Evolutionary conservation across 2,797 vertebrate genomes (phyloP).

Genomic region (Arrhamphus sclerolepis): DNA sequence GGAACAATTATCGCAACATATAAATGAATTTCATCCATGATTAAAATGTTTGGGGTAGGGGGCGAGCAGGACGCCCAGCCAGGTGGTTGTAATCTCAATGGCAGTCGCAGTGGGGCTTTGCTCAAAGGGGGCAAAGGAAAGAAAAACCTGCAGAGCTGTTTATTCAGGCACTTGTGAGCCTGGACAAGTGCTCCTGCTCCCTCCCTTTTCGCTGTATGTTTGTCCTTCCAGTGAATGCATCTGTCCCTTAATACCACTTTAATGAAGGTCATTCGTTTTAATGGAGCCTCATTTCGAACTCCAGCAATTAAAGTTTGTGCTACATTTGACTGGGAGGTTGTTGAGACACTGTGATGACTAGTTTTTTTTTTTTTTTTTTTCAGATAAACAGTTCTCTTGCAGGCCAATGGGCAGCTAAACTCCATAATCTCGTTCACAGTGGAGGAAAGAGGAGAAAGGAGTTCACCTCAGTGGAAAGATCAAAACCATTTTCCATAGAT

Average conservation of each 20-base stretch:
- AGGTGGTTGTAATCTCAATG: conserved; percentile 84
- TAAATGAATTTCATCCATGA: conserved; percentile 85
- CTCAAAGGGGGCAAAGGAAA: conserved; percentile 49
- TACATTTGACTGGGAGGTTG: conserved; percentile 70
- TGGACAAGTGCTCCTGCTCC: conserved; percentile 71
- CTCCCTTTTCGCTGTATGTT: conserved; percentile 35
- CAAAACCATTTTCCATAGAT: conserved; percentile 55
- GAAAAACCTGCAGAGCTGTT: conserved; percentile 74
- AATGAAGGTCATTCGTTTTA: conserved; percentile 84
- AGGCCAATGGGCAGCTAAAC: conserved; percentile 26
- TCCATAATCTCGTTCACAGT: conserved; percentile 31
- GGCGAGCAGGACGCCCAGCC: conserved; percentile 53
- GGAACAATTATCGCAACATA: conserved; percentile 82
- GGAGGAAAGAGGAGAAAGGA: conserved; percentile 31
- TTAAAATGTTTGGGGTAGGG: conserved; percentile 76
- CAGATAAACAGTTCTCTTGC: conserved; percentile 72
- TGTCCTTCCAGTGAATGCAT: conserved; percentile 65
- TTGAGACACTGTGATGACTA: conserved; percentile 55
- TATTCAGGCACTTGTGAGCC: conserved; percentile 77
- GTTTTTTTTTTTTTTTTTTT: too few relatives aligned
- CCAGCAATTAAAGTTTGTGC: conserved; percentile 73
- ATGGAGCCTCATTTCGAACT: conserved; percentile 79
- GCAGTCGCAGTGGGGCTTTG: conserved; percentile 64
- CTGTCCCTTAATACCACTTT: conserved; percentile 76
- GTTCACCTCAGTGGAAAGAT: conserved; percentile 44